These are phyloP conservation scores for Lampris megalopsis DNA, from an alignment of 2,113 vertebrate species.

Conservation along the genomic window DNA sequence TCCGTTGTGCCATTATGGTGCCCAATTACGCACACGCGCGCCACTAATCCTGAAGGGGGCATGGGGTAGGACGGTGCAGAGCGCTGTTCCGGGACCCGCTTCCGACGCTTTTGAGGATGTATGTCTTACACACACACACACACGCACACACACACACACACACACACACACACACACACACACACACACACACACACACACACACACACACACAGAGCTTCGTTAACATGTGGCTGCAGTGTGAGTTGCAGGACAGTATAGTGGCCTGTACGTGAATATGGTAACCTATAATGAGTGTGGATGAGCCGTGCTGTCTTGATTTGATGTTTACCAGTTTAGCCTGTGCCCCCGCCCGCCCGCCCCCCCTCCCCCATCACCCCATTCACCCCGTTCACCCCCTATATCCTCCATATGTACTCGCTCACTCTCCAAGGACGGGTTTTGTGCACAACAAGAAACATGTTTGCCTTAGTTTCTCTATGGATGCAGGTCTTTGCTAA, in stretches of 20 bases:
- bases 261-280: background rate
- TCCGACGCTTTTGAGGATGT: background rate
- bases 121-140: fast-evolving
- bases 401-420: background rate
- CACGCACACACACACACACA: too few species aligned
- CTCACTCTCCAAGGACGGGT: too few species aligned
- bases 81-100: too few species aligned
- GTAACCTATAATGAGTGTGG: background rate
- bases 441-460: too few species aligned
- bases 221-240: too few species aligned
- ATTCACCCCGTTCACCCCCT: background rate
- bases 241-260: too few species aligned
- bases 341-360: constrained; percentile 60
- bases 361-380: constrained; percentile 17
- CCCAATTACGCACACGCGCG: background rate
- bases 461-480: too few species aligned
- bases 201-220: too few species aligned
- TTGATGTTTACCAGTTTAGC: constrained; percentile 61
- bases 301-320: constrained; percentile 5
- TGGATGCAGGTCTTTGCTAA: too few species aligned
- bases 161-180: too few species aligned
- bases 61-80: constrained; percentile 69
- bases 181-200: too few species aligned
- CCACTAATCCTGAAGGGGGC: constrained; percentile 50
- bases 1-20: background rate